Evolutionary conservation across 2,113 vertebrate species (phyloP).

Genomic region (Clarias batrachus): DNA sequence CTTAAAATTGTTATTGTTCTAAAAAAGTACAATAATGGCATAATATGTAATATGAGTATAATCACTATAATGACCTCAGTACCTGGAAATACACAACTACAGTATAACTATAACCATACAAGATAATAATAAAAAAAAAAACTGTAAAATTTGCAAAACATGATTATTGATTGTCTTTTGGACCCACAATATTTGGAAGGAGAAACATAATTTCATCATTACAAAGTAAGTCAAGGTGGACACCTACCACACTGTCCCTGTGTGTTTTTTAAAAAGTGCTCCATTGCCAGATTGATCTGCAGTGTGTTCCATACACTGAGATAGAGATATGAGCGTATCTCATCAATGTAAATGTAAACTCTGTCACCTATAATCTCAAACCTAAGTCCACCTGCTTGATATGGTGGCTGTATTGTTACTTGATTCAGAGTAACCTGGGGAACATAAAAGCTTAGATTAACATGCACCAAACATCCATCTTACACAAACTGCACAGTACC

Average conservation of each 20-base stretch:
- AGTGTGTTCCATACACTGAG: constrained; percentile 48
- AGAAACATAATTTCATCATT: neutral
- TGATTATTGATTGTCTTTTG: neutral
- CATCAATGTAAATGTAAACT: constrained; percentile 60
- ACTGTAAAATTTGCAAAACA: neutral
- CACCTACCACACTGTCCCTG: constrained; percentile 73
- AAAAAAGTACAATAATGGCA: too few relatives aligned
- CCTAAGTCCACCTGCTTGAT: constrained; percentile 57
- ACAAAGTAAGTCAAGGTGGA: neutral
- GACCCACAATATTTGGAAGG: neutral
- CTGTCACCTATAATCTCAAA: constrained; percentile 59
- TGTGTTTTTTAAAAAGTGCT: constrained; percentile 67
- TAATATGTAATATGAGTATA: neutral
- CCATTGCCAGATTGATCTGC: constrained; percentile 63
- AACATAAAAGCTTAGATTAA: neutral
- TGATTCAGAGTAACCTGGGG: constrained; percentile 65
- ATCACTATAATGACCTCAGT: neutral
- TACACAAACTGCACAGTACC: neutral
- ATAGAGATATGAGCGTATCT: constrained; percentile 64
- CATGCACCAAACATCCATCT: neutral
- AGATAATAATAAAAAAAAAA: neutral
- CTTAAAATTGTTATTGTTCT: too few relatives aligned
- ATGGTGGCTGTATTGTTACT: constrained; percentile 56
- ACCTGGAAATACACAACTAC: neutral
- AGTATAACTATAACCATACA: neutral